Evolutionary conservation across 2,888 invertebrate genomes (phyloP).

Genomic region (Mythimna loreyi): DNA sequence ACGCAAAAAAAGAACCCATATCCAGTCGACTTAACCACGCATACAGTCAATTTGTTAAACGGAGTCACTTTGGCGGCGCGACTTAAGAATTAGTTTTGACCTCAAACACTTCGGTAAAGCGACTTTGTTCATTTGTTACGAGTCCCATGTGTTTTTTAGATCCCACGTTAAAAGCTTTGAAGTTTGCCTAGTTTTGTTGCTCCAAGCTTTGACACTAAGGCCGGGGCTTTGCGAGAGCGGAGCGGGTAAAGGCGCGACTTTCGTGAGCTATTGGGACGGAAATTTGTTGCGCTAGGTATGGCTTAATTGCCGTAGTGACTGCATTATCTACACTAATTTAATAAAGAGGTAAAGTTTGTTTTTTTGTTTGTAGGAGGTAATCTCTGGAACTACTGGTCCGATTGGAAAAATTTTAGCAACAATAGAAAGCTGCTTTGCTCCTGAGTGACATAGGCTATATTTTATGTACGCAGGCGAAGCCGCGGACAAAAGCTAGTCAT

Average conservation of each 20-base stretch:
- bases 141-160: conserved; percentile 74
- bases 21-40: background rate
- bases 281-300: background rate
- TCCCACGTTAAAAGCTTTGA: conserved; percentile 74
- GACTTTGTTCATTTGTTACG: conserved; percentile 61
- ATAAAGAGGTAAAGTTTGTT: no score
- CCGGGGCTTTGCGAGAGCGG: conserved; percentile 5
- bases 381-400: no score
- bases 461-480: no score
- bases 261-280: background rate
- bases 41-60: conserved; percentile 51
- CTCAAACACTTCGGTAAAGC: conserved; percentile 58
- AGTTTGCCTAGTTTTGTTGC: conserved; percentile 62
- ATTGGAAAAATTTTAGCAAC: no score
- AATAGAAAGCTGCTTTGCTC: no score
- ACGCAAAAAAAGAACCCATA: background rate
- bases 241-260: background rate
- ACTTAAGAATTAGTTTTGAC: conserved; percentile 67
- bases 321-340: no score
- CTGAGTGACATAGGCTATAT: no score
- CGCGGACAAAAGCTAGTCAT: no score
- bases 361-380: no score
- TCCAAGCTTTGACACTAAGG: conserved; percentile 16
- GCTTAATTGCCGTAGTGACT: background rate
- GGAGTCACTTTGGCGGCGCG: conserved; percentile 38